phyloP scores from a whole-genome alignment of 2,797 vertebrate genomes.

The Eremophila alpestris region DNA sequence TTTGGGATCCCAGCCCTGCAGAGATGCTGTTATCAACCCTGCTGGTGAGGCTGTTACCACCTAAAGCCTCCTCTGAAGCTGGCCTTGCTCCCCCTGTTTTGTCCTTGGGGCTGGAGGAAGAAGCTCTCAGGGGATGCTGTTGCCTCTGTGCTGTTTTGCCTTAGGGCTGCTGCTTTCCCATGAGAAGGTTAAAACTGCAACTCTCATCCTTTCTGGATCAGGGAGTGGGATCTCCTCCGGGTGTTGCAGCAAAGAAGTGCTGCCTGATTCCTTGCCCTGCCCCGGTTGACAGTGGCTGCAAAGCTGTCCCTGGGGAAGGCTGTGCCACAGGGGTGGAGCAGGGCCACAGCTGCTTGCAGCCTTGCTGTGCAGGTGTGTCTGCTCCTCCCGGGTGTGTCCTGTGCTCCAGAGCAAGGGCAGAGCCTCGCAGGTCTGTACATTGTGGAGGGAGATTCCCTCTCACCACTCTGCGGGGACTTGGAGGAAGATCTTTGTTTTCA shows the following conservation, averaged over 20 bases:
- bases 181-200: neutral
- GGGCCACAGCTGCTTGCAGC: neutral
- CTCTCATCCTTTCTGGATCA: neutral
- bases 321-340: neutral
- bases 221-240: neutral
- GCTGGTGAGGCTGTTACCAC: neutral
- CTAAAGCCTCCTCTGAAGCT: neutral
- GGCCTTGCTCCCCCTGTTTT: neutral
- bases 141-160: neutral
- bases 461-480: fast-evolving
- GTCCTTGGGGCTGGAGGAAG: neutral
- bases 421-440: fast-evolving
- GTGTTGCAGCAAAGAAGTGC: neutral
- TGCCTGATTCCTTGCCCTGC: neutral
- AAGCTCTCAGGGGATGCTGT: neutral
- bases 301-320: neutral
- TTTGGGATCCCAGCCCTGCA: neutral
- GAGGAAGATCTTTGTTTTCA: neutral
- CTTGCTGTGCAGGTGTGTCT: neutral
- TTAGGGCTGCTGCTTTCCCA: neutral
- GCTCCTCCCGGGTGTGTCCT: neutral
- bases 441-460: fast-evolving
- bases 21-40: neutral
- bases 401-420: neutral
- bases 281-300: neutral